Conservation (phyloP, 2,797 vertebrate genomes). For the Ammospiza maritima region DNA sequence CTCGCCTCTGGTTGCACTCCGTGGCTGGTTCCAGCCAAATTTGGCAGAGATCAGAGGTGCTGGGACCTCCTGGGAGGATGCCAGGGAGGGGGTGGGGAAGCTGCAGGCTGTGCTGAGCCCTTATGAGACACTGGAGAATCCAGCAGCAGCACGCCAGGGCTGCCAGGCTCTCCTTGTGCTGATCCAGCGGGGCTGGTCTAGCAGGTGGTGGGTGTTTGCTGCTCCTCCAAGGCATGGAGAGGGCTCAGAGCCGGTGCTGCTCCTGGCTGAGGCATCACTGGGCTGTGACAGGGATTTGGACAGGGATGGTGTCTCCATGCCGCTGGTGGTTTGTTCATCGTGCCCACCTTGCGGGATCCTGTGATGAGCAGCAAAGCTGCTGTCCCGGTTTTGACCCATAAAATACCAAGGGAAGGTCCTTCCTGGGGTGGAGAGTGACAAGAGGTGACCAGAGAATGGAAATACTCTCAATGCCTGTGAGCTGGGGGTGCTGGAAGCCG, state of each 20-base stretch:
- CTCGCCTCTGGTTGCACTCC: fast-evolving
- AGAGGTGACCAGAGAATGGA: background rate
- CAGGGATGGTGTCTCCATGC: fast-evolving
- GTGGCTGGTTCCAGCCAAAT: background rate
- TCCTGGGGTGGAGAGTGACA: background rate
- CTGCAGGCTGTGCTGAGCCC: background rate
- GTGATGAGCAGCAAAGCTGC: background rate
- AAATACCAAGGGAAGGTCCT: background rate
- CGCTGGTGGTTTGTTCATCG: fast-evolving
- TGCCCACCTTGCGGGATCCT: fast-evolving
- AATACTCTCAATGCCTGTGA: fast-evolving
- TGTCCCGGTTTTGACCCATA: background rate
- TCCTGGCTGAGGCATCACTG: background rate
- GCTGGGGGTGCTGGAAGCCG: background rate
- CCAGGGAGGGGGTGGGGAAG: background rate
- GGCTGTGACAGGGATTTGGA: background rate
- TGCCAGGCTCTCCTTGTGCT: background rate
- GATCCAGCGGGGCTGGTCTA: background rate
- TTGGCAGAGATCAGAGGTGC: slow-evolving; percentile 7
- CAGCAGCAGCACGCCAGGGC: background rate
- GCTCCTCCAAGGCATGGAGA: background rate
- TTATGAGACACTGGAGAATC: slow-evolving; percentile 9
- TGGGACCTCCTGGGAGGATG: background rate
- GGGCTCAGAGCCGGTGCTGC: background rate
- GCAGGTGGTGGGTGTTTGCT: background rate